These are phyloP conservation scores for Columbina picui DNA, from an alignment of 2,113 vertebrate genomes.

Conservation along the genomic window DNA sequence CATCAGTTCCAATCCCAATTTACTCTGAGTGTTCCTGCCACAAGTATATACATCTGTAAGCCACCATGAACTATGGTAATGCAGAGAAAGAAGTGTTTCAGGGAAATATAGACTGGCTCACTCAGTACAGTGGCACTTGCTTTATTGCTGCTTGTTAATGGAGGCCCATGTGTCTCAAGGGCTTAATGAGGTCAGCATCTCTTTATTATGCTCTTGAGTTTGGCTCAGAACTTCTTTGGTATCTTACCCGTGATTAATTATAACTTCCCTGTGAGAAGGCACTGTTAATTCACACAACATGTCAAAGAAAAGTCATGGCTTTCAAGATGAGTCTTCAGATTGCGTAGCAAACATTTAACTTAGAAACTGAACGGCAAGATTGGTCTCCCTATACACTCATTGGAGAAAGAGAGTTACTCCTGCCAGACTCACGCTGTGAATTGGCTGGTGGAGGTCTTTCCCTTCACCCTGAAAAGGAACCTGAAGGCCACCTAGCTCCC, in stretches of 20 bases:
- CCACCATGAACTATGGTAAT: background rate
- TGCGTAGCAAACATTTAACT: background rate
- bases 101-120: background rate
- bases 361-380: background rate
- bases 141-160: conserved; percentile 23
- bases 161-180: background rate
- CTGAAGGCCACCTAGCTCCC: background rate
- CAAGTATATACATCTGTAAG: background rate
- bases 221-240: background rate
- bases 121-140: background rate
- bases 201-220: background rate
- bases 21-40: background rate
- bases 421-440: background rate
- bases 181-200: background rate
- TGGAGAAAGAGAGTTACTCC: background rate
- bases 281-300: background rate
- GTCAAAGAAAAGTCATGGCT: background rate
- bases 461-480: background rate
- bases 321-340: background rate
- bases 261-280: background rate
- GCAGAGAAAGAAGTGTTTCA: background rate
- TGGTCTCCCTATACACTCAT: background rate
- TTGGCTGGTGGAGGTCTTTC: rapidly evolving
- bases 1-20: background rate
- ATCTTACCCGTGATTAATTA: background rate